Evolutionary conservation across 2,113 vertebrate genomes (phyloP).

Genomic region (Setophaga kirtlandii): DNA sequence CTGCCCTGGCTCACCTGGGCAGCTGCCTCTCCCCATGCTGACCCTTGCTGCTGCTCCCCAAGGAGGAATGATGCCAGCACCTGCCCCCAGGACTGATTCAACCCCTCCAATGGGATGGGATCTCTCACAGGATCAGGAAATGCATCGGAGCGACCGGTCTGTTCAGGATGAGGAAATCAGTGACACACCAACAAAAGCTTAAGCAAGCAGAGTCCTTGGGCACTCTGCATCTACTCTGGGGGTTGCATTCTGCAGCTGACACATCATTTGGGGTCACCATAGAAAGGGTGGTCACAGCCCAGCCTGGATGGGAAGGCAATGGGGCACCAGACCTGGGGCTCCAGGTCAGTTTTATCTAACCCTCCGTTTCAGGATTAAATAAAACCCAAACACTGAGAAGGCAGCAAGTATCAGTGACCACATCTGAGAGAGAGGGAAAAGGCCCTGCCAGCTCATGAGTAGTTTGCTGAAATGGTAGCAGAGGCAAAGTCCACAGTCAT

Average conservation of each 20-base stretch:
- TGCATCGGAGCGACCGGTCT: fast-evolving
- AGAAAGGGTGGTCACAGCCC: background rate
- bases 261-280: background rate
- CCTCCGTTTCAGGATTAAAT: background rate
- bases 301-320: background rate
- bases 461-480: conserved; percentile 58
- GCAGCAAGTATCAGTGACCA: background rate
- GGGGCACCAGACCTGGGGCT: background rate
- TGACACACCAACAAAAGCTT: background rate
- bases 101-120: fast-evolving
- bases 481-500: conserved; percentile 65
- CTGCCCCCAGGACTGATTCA: background rate
- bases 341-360: background rate
- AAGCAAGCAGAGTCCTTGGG: background rate
- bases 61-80: background rate
- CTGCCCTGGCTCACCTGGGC: background rate
- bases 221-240: background rate
- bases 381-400: background rate
- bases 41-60: background rate
- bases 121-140: background rate
- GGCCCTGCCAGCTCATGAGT: background rate
- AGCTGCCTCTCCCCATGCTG: fast-evolving
- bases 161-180: background rate
- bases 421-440: background rate
- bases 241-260: background rate